Evolutionary conservation across 2,113 vertebrate species (phyloP).

Genomic region (Bettongia penicillata): DNA sequence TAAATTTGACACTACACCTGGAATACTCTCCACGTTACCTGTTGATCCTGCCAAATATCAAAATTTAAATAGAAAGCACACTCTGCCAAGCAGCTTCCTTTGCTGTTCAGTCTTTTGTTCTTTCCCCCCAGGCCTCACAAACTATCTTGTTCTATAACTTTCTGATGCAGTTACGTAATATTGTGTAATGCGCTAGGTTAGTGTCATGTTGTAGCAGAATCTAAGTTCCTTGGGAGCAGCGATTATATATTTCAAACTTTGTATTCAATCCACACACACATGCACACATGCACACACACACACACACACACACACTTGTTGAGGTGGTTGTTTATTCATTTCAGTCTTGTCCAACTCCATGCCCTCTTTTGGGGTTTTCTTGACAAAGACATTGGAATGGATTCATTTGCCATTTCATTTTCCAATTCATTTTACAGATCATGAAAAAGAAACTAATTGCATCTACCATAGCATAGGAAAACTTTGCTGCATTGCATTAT

Average conservation of each 20-base stretch:
- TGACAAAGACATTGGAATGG: too few species aligned
- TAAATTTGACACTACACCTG: background rate
- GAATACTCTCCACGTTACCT: background rate
- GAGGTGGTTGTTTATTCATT: background rate
- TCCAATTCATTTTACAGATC: background rate
- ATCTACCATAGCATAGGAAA: background rate
- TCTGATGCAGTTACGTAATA: background rate
- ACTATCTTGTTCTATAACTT: background rate
- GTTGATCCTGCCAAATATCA: background rate
- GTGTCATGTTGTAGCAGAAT: background rate
- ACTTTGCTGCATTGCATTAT: background rate
- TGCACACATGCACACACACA: too few species aligned
- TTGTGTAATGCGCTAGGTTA: background rate
- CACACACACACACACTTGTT: background rate
- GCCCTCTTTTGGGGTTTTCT: background rate
- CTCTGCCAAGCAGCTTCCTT: too few species aligned
- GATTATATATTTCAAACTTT: background rate
- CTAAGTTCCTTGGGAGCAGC: background rate
- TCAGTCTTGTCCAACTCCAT: background rate
- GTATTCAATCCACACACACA: background rate
- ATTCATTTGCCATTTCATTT: background rate
- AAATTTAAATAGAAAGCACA: background rate
- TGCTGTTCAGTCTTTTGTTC: too few species aligned
- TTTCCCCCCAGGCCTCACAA: background rate
- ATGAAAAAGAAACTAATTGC: background rate